phyloP scores from a whole-genome alignment of 2,797 vertebrate species.

The Pampus argenteus region DNA sequence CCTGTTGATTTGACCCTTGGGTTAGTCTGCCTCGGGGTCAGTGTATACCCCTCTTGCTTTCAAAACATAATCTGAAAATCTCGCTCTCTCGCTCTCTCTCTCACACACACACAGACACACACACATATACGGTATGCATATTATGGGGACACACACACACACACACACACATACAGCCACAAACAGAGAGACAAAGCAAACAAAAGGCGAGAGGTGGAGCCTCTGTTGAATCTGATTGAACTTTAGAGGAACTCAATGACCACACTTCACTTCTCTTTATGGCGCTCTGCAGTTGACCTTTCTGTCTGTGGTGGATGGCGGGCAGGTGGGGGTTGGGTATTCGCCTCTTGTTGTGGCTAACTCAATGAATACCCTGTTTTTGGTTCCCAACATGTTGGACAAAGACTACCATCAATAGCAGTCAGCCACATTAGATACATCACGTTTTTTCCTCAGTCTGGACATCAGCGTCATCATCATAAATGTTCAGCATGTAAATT shows the following conservation, averaged over 20 bases:
- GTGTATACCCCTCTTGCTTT: constrained; percentile 37
- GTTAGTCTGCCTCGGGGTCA: constrained; percentile 68
- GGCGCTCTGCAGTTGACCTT: constrained; percentile 72
- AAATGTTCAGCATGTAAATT: constrained; percentile 9
- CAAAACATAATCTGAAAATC: constrained; percentile 69
- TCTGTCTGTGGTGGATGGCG: constrained; percentile 64
- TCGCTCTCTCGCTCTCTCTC: neutral
- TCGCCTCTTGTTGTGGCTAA: constrained; percentile 70
- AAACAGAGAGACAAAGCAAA: constrained; percentile 21
- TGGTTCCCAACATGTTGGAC: constrained; percentile 53
- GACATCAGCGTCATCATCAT: neutral
- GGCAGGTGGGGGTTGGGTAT: constrained; percentile 38
- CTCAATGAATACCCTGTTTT: constrained; percentile 58
- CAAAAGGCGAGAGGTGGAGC: constrained; percentile 46
- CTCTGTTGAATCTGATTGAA: constrained; percentile 75
- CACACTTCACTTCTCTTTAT: constrained; percentile 62
- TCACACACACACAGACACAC: constrained; percentile 18
- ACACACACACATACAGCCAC: constrained; percentile 13
- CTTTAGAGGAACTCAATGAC: constrained; percentile 76
- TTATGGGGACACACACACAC: constrained; percentile 3
- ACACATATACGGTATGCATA: constrained; percentile 12
- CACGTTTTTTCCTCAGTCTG: constrained; percentile 18
- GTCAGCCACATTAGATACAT: neutral
- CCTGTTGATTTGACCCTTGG: constrained; percentile 77
- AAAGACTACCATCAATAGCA: constrained; percentile 33